phyloP scores from a whole-genome alignment of 2,113 vertebrate species.

The Odontophorus gujanensis region DNA sequence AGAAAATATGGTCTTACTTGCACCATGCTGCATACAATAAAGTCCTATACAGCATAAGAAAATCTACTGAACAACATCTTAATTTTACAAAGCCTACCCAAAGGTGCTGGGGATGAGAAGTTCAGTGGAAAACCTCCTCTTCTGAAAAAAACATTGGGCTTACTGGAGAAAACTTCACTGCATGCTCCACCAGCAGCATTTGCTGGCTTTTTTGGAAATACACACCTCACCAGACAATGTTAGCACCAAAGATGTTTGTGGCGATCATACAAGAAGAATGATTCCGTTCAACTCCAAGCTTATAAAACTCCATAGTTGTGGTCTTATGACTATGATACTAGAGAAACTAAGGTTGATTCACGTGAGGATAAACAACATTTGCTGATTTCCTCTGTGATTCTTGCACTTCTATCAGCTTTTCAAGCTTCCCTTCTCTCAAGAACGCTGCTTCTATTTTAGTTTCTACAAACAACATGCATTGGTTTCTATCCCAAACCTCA shows the following conservation, averaged over 20 bases:
- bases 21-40: background rate
- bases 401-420: background rate
- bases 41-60: background rate
- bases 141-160: background rate
- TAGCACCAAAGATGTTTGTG: background rate
- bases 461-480: background rate
- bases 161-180: no score
- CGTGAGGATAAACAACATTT: background rate
- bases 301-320: background rate
- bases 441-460: background rate
- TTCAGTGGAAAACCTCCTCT: no score
- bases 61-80: background rate
- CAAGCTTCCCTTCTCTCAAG: background rate
- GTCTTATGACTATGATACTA: background rate
- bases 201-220: background rate
- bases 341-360: background rate
- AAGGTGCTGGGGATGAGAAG: background rate
- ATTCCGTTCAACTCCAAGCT: background rate
- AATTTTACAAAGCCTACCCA: background rate
- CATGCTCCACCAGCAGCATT: accelerated
- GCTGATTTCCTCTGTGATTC: background rate
- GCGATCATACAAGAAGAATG: accelerated
- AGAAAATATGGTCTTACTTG: background rate
- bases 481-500: background rate
- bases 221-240: accelerated